Evolutionary conservation across 2,797 vertebrate genomes (phyloP), one percentile per base, ranked within the genome.

Genomic region (Synanceia verrucosa): DNA sequence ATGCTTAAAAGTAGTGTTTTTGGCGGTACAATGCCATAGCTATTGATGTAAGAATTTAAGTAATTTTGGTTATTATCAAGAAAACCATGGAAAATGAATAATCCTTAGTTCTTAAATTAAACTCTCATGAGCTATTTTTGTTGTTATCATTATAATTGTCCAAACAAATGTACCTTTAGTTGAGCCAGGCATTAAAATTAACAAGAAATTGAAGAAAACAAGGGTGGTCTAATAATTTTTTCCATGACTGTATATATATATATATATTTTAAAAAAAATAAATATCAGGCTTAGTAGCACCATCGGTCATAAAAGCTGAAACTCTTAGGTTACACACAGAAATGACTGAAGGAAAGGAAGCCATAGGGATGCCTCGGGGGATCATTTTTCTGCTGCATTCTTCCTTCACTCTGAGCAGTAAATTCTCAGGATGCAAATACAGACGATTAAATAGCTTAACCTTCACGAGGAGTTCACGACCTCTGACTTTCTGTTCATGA

Each of bases 391-490:
- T 6, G 58, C 70, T 8, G 63, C 57, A 76, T 78, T 76, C 78
- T 68, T 83, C 66, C 43, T 52, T 73, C 60, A 65, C 23, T 18
- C 24, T 39, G 13, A 48, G 69, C 60, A 16, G 57, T 82, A 81
- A 86, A 84, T 88, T 63, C 56, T 66, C 73, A 57, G 64, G 59
- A 51, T 60, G 65, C 70, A 73, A 68, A 85, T 29, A 56, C 29
- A 37, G 36, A 80, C 37, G n/a, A 73, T 87, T 77, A 77, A 84
- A 85, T 33, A 62, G 66, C 73, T 84, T 79, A 78, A 84, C 82
- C 83, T 73, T 66, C 37, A 14, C 1, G 10, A 68, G 31, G 50
- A 73, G 83, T 31, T 84, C 60, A 26, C 3, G 53, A 78, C 76
- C 81, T 83, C 57, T 73, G 74, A 78, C 79, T 33, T 33, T 31